A percentile compares a stretch with the other conserved stretches of the same genome.
Conservation (phyloP, 2,888 invertebrate species). For the Scaeva pyrastri region DNA sequence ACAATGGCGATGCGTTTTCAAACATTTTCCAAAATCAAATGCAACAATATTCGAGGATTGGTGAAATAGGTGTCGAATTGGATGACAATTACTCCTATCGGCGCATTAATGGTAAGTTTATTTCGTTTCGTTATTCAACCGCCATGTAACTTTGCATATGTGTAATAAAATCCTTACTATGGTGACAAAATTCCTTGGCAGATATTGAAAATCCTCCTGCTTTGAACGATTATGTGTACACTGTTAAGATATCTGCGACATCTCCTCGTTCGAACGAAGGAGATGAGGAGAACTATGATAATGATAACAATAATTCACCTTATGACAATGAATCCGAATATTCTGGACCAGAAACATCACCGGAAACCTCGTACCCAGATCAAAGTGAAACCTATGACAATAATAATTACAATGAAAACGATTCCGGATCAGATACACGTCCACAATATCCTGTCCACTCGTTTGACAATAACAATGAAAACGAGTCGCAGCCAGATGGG, state of each 20-base stretch:
- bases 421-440: conserved; percentile 25
- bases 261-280: conserved; percentile 54
- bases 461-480: not conserved
- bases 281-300: not conserved
- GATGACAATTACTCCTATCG: conserved; percentile 79
- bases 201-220: conserved; percentile 55
- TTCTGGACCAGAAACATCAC: not conserved
- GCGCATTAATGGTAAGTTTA: conserved; percentile 79
- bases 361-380: too few relatives aligned
- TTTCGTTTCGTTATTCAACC: not conserved
- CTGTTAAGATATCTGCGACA: conserved; percentile 17
- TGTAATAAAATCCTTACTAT: not conserved
- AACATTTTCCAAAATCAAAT: conserved; percentile 73
- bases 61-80: conserved; percentile 77
- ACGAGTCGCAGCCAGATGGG: not conserved
- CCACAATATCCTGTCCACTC: conserved; percentile 39
- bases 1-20: conserved; percentile 74
- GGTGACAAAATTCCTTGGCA: conserved; percentile 38
- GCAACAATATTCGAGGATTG: conserved; percentile 75
- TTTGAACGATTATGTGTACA: conserved; percentile 47
- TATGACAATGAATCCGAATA: too few relatives aligned
- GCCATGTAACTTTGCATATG: not conserved
- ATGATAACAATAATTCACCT: conserved; percentile 17
- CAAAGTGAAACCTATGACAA: too few relatives aligned
- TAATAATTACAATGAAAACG: too few relatives aligned